phyloP scores from a whole-genome alignment of 2,888 invertebrate species.

The Nemapogon koenigi region DNA sequence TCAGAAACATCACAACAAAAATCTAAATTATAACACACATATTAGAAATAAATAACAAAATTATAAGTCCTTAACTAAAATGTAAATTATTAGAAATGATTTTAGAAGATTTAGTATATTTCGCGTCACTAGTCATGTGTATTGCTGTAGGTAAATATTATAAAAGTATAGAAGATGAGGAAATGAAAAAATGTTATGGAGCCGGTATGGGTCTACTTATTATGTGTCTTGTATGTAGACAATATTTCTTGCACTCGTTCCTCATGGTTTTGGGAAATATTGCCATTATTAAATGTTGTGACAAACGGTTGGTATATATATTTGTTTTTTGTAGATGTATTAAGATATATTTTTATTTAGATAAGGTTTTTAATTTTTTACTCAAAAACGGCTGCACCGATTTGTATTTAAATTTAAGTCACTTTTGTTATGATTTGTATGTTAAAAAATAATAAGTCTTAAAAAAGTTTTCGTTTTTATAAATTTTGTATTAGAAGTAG shows the following conservation, averaged over 20 bases:
- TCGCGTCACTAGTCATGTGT: constrained; percentile 39
- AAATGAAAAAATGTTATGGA: constrained; percentile 63
- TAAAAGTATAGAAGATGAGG: constrained; percentile 53
- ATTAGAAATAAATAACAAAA: constrained; percentile 12
- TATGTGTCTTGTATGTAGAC: constrained; percentile 65
- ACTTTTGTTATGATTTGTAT: too few relatives aligned
- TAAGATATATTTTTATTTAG: too few relatives aligned
- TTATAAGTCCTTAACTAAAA: too few relatives aligned
- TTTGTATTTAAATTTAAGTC: too few relatives aligned
- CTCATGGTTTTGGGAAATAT: constrained; percentile 67
- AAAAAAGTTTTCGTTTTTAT: too few relatives aligned
- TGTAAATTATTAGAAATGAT: too few relatives aligned
- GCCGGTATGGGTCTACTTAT: constrained; percentile 67
- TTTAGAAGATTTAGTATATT: constrained; percentile 27
- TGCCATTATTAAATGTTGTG: constrained; percentile 61
- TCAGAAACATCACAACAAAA: neutral
- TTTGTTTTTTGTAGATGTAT: too few relatives aligned
- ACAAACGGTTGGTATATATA: constrained; percentile 66
- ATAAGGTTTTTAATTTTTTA: too few relatives aligned
- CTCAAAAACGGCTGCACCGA: too few relatives aligned
- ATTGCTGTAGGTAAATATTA: constrained; percentile 67
- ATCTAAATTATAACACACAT: constrained; percentile 9
- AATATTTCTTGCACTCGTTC: constrained; percentile 63
- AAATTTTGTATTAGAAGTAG: too few relatives aligned
- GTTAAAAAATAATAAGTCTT: too few relatives aligned